Evolutionary conservation across 2,797 vertebrate genomes (phyloP).

Genomic region (Cottoperca gobio): DNA sequence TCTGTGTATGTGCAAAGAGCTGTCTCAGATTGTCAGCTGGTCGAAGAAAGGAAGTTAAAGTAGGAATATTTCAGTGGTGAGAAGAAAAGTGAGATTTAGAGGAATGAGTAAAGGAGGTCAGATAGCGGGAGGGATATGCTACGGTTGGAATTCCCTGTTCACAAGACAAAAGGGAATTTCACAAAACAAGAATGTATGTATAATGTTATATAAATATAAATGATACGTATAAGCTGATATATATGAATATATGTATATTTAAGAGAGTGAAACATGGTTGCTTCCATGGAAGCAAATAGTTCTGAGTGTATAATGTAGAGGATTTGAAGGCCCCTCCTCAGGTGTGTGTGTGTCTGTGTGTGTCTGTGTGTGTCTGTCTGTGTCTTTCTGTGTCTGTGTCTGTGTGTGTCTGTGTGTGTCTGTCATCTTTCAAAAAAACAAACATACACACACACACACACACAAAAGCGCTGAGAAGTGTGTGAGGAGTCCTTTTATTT

Average conservation of each 20-base stretch:
- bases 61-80: constrained; percentile 27
- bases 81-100: constrained; percentile 37
- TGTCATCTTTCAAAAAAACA: constrained; percentile 30
- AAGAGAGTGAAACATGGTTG: constrained; percentile 62
- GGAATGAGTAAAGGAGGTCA: constrained; percentile 40
- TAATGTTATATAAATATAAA: constrained; percentile 77
- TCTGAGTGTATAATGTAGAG: constrained; percentile 69
- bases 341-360: constrained; percentile 17
- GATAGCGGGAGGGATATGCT: constrained; percentile 50
- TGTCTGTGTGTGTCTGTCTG: too few relatives aligned
- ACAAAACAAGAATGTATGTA: constrained; percentile 83
- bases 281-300: constrained; percentile 68
- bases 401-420: constrained; percentile 28
- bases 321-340: constrained; percentile 67
- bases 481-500: constrained; percentile 67
- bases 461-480: constrained; percentile 40
- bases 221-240: constrained; percentile 76
- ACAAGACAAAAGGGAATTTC: constrained; percentile 70
- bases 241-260: constrained; percentile 63
- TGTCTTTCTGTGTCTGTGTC: background rate
- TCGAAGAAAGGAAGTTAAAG: constrained; percentile 28
- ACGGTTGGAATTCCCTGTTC: constrained; percentile 62
- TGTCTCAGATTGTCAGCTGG: constrained; percentile 32
- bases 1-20: constrained; percentile 42
- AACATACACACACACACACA: constrained; percentile 43